Evolutionary conservation across 2,797 vertebrate species (phyloP).

Genomic region (Poliocrania exsul): DNA sequence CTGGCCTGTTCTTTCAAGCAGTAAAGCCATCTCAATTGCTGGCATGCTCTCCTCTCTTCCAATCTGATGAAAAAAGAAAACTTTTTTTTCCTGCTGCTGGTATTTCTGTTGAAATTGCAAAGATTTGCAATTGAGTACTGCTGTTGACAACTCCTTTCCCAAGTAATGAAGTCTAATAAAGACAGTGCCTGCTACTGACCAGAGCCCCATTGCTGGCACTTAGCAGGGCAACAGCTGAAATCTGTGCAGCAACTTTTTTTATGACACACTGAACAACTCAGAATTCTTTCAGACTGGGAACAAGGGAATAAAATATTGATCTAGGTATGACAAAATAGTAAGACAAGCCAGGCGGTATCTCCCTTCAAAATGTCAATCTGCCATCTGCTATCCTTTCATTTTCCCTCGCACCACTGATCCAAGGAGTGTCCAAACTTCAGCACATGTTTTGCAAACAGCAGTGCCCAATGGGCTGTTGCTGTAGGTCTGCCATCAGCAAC

Average conservation of each 20-base stretch:
- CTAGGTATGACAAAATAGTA: not conserved
- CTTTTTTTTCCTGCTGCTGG: not conserved
- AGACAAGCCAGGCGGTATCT: not conserved
- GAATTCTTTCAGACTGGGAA: not conserved
- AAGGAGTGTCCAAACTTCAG: conserved; percentile 32
- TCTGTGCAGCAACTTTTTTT: not conserved
- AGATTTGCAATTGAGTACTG: conserved; percentile 8
- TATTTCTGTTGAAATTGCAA: conserved; percentile 33
- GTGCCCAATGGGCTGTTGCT: conserved; percentile 15
- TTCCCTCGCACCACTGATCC: not conserved
- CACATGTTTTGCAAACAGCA: conserved; percentile 6
- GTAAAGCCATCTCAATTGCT: not conserved
- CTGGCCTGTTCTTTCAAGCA: conserved; percentile 7
- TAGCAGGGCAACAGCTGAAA: not conserved
- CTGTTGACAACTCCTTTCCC: conserved; percentile 30
- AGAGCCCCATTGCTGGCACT: not conserved
- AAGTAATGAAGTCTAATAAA: conserved; percentile 8
- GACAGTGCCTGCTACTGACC: not conserved
- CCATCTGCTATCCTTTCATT: conserved; percentile 44
- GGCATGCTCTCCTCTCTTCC: conserved; percentile 1
- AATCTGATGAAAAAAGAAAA: conserved; percentile 15
- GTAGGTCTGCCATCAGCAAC: not conserved
- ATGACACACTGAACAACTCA: not conserved
- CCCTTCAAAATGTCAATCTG: conserved; percentile 10
- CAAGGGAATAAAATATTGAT: conserved; percentile 43